Base-by-base conservation (phyloP, 2,113 vertebrate genomes). In the Prinia subflava region DNA sequence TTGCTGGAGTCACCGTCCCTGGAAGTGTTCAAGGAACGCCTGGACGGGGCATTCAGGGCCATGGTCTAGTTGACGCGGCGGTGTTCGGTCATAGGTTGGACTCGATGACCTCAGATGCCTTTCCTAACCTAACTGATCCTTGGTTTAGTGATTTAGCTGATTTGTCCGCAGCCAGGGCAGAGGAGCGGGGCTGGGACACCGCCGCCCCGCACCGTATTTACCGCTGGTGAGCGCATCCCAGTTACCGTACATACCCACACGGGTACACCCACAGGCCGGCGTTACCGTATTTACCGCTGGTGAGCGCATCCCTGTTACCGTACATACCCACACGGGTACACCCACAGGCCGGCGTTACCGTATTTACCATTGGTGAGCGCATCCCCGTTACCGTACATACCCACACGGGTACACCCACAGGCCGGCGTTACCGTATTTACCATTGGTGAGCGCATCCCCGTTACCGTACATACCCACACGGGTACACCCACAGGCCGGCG, bases 331-430 rank as follows among this genome's bases (percentile, higher is more conserved):
- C 8, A 5, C 0, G 3, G 28, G 6, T 7, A 13, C 8, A 3
- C 7, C 25, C 37, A 0, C 2, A 0, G 16, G 6, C 20, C 13
- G 33, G 24, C 1, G 4, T 9, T 92, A 92, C 93, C 89, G 69
- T 89, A 94, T 31, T 80, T 47, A 30, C 55, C 1, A 2, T 11
- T 6, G 13, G 1, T 7, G 16, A 75, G 84, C 42, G 62, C 67
- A 65, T 0, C 0, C 1, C 4, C 1, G 1, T 35, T 89, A 53
- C 80, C 65, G 50, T 50, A 73, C 2, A 31, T 14, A 30, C 13
- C 21, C 15, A 3, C 8, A 5, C 0, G 3, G 28, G 6, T 7
- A 13, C 8, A 3, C 7, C 25, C 37, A 0, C 2, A 0, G 16
- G 6, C 20, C 13, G 33, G 24, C 1, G 4, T 9, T 92, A 92